phyloP scores from a whole-genome alignment of 2,888 invertebrate species.

The Plusia festucae region DNA sequence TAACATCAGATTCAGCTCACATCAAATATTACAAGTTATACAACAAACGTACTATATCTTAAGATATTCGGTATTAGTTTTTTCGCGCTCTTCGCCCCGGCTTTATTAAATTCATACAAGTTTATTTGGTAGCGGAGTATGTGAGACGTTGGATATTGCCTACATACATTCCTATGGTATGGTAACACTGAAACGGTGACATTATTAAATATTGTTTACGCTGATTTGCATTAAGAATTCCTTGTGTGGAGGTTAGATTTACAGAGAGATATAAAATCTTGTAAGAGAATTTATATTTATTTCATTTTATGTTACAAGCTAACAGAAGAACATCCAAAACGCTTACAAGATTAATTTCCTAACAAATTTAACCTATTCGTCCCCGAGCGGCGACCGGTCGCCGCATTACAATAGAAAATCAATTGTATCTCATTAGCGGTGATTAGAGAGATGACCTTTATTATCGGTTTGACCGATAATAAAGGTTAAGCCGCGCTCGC shows the following conservation, averaged over 20 bases:
- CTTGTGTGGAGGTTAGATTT: background rate
- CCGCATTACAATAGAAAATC: too few species aligned
- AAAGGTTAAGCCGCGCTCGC: too few species aligned
- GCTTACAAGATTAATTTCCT: too few species aligned
- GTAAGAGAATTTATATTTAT: background rate
- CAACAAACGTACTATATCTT: background rate
- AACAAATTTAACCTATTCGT: too few species aligned
- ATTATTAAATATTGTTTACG: background rate
- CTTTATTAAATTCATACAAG: constrained; percentile 7
- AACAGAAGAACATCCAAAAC: too few species aligned
- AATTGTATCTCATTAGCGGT: too few species aligned
- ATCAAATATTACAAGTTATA: background rate
- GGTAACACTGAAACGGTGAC: background rate
- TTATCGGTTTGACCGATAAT: too few species aligned
- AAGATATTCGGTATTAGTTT: constrained; percentile 6
- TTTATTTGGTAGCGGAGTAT: background rate
- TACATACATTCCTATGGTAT: background rate
- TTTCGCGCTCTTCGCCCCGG: background rate
- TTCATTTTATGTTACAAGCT: too few species aligned
- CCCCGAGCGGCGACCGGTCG: too few species aligned
- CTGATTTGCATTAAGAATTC: background rate
- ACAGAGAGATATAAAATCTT: background rate
- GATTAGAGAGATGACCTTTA: too few species aligned
- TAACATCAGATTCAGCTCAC: too few species aligned
- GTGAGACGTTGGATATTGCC: background rate